A percentile compares a stretch with the other conserved stretches of the same genome.
Conservation (phyloP, 2,113 vertebrate genomes). For the Paralichthys olivaceus region DNA sequence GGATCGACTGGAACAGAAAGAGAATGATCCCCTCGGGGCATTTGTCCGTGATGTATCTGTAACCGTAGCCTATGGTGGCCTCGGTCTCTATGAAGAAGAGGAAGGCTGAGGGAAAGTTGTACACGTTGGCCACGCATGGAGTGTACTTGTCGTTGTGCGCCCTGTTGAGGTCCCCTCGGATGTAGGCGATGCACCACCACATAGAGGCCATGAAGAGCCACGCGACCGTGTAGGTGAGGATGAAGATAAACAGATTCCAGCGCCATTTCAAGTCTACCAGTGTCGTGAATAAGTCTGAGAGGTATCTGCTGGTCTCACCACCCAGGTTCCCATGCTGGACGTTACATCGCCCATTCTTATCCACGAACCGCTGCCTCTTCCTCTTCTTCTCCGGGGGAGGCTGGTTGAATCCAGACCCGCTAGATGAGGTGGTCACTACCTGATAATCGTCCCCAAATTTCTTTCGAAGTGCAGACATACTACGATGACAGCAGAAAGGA, state of each 20-base stretch:
- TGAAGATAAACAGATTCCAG: conserved; percentile 99
- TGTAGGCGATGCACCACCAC: conserved; percentile 99
- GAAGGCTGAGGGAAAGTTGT: conserved; percentile 98
- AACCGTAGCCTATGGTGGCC: conserved; percentile 97
- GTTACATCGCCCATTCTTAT: conserved; percentile 99
- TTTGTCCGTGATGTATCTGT: conserved; percentile 98
- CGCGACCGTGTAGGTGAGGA: conserved; percentile 98
- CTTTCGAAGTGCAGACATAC: conserved; percentile 98
- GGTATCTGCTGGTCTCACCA: conserved; percentile 96
- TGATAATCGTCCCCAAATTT: conserved; percentile 99
- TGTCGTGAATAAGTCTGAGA: conserved; percentile 98
- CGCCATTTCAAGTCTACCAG: conserved; percentile 99
- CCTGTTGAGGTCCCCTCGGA: conserved; percentile 93
- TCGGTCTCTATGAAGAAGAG: conserved; percentile 99
- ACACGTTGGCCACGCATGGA: conserved; percentile 97
- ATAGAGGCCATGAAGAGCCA: conserved; percentile 99
- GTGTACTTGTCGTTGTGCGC: conserved; percentile 95
- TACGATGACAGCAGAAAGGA: conserved; percentile 84
- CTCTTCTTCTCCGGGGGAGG: conserved; percentile 89
- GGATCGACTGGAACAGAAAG: conserved; percentile 98
- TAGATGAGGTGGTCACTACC: conserved; percentile 97
- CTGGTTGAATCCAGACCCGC: conserved; percentile 90
- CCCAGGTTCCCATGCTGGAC: conserved; percentile 99
- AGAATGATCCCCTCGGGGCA: conserved; percentile 99
- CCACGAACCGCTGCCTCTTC: conserved; percentile 98